These are phyloP conservation scores for Eristalinus aeneus DNA, from an alignment of 2,888 invertebrate genomes.

Conservation along the genomic window DNA sequence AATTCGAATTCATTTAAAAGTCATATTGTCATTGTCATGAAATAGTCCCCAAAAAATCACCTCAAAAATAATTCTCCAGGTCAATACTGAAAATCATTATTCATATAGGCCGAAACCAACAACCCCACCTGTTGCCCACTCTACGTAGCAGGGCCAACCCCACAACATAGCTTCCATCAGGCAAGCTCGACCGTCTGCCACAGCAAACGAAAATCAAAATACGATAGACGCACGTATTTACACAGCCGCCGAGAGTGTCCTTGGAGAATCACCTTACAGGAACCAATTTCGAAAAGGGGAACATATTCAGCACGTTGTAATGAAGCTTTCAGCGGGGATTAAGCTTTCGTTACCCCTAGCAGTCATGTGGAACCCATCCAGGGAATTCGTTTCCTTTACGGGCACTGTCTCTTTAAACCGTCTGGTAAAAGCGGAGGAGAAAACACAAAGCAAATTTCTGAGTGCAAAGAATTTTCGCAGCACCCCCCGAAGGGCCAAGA, in stretches of 20 bases:
- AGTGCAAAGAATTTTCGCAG: not conserved
- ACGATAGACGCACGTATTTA: not conserved
- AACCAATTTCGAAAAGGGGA: not conserved
- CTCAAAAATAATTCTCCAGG: not conserved
- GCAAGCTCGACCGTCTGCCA: slow-evolving; percentile 9
- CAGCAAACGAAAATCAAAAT: not conserved
- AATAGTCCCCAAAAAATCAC: not conserved
- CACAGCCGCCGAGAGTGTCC: not conserved
- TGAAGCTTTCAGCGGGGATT: not conserved
- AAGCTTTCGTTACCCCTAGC: not conserved
- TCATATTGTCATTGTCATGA: not conserved
- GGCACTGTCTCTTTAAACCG: slow-evolving; percentile 2
- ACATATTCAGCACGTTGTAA: not conserved
- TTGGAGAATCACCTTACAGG: not conserved
- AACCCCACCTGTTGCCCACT: slow-evolving; percentile 14
- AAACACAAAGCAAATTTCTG: not conserved
- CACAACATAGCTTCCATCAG: slow-evolving; percentile 1
- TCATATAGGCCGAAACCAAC: not conserved
- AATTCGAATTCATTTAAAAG: not conserved
- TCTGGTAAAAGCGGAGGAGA: not conserved
- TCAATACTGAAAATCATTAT: not conserved
- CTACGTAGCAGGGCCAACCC: not conserved
- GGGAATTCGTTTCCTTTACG: slow-evolving; percentile 1
- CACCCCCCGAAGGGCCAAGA: not conserved
- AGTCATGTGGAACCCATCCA: slow-evolving; percentile 32